Evolutionary conservation across 2,113 vertebrate genomes (phyloP).

Genomic region (Gallinago media): DNA sequence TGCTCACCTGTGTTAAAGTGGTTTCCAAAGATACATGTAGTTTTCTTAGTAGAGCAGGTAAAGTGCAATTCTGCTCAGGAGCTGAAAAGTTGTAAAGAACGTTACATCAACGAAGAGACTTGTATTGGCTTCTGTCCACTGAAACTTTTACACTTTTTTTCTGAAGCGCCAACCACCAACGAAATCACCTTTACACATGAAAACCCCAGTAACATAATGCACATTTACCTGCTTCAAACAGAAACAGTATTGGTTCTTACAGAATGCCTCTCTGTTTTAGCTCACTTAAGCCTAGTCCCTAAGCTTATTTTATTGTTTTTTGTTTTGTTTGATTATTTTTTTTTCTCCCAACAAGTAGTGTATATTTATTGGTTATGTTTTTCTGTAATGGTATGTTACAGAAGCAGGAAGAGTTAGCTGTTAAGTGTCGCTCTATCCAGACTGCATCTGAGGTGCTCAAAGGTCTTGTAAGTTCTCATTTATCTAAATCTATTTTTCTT

Average conservation of each 20-base stretch:
- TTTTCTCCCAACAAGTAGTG: background rate
- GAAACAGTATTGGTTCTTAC: background rate
- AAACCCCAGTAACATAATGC: background rate
- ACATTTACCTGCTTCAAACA: background rate
- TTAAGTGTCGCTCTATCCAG: background rate
- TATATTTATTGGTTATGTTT: background rate
- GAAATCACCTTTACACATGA: background rate
- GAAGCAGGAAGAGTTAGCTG: slow-evolving; percentile 4
- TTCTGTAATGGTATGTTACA: background rate
- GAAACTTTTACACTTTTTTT: background rate
- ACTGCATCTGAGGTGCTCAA: background rate
- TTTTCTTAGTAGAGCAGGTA: background rate
- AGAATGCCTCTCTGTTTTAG: background rate
- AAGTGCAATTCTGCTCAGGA: background rate
- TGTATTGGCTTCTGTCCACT: background rate
- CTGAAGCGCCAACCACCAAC: background rate
- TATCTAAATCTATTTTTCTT: background rate
- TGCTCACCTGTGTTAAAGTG: background rate
- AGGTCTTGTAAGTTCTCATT: background rate
- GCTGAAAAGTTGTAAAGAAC: background rate
- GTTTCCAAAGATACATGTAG: background rate
- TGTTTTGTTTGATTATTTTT: background rate
- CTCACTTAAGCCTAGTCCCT: background rate
- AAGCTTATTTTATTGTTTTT: background rate
- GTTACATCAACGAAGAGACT: background rate